Percentiles rank a stretch among this genome's conserved stretches.
Conservation (phyloP, 2,113 vertebrate species). For the Vimba vimba region DNA sequence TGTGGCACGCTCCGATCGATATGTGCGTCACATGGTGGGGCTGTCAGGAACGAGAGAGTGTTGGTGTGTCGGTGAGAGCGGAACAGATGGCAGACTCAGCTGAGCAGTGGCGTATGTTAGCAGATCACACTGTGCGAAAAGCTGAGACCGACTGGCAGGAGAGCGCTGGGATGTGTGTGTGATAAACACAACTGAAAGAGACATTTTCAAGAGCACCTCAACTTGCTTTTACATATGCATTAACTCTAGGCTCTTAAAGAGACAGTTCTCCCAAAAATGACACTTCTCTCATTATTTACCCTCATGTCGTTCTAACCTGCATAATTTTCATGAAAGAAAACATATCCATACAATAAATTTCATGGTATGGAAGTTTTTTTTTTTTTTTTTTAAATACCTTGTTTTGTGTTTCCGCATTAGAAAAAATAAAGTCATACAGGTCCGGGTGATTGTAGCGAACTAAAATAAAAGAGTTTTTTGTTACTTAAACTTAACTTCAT, state of each 20-base stretch:
- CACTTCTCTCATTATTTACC: background rate
- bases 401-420: background rate
- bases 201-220: slow-evolving; percentile 35
- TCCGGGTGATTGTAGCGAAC: background rate
- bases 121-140: slow-evolving; percentile 28
- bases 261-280: background rate
- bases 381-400: background rate
- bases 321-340: background rate
- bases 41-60: background rate
- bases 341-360: background rate
- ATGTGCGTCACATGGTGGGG: slow-evolving; percentile 4
- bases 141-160: slow-evolving; percentile 42
- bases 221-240: background rate
- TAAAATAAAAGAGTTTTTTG: background rate
- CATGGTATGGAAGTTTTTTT: background rate
- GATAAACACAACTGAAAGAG: slow-evolving; percentile 26
- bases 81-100: slow-evolving; percentile 47
- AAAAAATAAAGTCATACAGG: background rate
- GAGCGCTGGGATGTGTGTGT: background rate
- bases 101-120: slow-evolving; percentile 35
- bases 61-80: background rate
- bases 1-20: slow-evolving; percentile 13
- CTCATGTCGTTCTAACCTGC: background rate
- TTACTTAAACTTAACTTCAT: background rate
- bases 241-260: background rate